Evolutionary conservation across 2,888 invertebrate species (phyloP), one percentile per base, ranked within the genome.

Genomic region (Apeira syringaria): DNA sequence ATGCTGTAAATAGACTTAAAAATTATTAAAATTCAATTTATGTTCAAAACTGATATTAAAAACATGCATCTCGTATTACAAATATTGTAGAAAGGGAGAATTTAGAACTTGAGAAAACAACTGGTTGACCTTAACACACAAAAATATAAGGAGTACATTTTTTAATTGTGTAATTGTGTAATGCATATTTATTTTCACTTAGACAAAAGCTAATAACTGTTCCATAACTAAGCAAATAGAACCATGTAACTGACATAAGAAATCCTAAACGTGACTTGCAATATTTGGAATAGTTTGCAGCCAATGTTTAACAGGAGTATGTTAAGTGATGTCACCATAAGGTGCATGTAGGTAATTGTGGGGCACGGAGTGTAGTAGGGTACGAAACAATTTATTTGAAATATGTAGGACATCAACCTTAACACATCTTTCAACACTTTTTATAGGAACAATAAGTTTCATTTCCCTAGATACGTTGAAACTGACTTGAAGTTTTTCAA

Each of bases 301-400:
- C 28, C 40, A 59, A 46, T 46, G 65, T 48, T 80, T 83, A 75
- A 57, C 83, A 63, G 50, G 44, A 45, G 47, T 53, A 32, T 57
- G 75, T 63, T 76, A 83, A 84, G 57, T 64, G 64, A 59, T 74
- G 68, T 71, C 72, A 61, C 61, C 63, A 59, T 41, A 45, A 38
- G 34, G 31, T 36, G 42, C 31, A n/a, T n/a, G n/a, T 15, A 15
- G 44, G 43, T 50, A n/a, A n/a, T 44, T 50, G 41, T 47, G 52
- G 44, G 55, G 43, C 49, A 51, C 37, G 49, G 49, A 50, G 46
- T 50, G 43, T 50, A 34, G 35, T 42, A 10, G 22, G 18, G 3
- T 15, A 17, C 18, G 25, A 47, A 34, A 43, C 31, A 42, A 28
- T 41, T 20, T 35, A 10, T 20, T 47, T 43, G 39, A 31, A 17